Evolutionary conservation across 2,113 vertebrate genomes (phyloP), one percentile per base, ranked within the genome.

Genomic region (Scopus umbretta): DNA sequence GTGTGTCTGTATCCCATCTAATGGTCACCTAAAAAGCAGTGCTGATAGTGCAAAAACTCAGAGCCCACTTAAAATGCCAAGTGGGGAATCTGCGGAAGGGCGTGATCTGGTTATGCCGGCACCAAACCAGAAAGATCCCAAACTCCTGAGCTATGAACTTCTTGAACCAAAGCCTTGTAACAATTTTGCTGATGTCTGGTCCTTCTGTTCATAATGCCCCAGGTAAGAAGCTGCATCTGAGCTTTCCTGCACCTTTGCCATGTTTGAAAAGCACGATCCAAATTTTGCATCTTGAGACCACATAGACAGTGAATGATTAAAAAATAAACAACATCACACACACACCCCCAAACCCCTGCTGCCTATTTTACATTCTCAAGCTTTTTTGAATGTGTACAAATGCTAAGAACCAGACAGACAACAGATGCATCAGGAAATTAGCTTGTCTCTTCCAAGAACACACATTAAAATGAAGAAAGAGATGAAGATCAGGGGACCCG

Each of bases 381-480:
- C 36, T 67, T 88, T 68, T 87, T 80, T 92, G 84, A 74, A 66
- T 90, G 73, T 30, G 29, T 36, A 47, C 32, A 66, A 80, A 73
- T 16, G 30, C n/a, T 75, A 88, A 32, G 42, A 91, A 62, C 16
- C 66, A 82, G 86, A 17, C 80, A 92, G 86, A 73, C 68, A 70
- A 63, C 65, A 79, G 90, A 90, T 72, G 66, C 84, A 65, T 74
- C 86, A 86, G 95, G 93, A 95, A 97, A 96, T 93, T 66, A 90
- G 61, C 45, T 93, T 9, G 4, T 86, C 83, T 86, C 68, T 94
- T 96, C 74, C 75, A 95, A 80, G 82, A 92, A 26, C 56, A 45
- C 36, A 40, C 68, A 80, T 38, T 79, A 89, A 96, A 94, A 96
- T 85, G 78, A 82, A 82, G 90, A 63, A 67, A 61, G 84, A 70